These are phyloP conservation scores for Dinothrombium tinctorium DNA, from an alignment of 1,140 invertebrate genomes.

Conservation along the genomic window DNA sequence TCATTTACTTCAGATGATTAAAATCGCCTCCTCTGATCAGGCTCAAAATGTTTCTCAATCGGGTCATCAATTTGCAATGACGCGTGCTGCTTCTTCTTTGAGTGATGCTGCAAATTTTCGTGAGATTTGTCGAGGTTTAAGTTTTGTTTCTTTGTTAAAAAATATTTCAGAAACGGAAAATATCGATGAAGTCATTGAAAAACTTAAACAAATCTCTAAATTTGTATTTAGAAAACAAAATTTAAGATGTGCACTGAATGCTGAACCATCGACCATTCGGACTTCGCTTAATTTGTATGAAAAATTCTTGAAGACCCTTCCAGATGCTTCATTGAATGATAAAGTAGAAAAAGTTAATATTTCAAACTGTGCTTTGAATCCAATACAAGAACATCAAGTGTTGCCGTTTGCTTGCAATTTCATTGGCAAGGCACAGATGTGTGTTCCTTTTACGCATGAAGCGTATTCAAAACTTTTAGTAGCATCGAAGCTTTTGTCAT, in stretches of 20 bases:
- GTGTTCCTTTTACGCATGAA: conserved; percentile 46
- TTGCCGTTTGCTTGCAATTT: conserved; percentile 70
- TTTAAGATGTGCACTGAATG: conserved; percentile 22
- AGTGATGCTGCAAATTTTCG: conserved; percentile 35
- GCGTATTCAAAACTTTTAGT: conserved; percentile 51
- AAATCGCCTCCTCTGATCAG: conserved; percentile 47
- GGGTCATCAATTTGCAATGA: conserved; percentile 69
- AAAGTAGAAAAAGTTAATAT: too few relatives aligned
- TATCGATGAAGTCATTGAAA: conserved; percentile 32
- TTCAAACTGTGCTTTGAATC: conserved; percentile 3
- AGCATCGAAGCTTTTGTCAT: conserved; percentile 43
- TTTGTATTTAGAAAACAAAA: conserved; percentile 17
- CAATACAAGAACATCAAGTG: conserved; percentile 36
- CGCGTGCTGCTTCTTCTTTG: conserved; percentile 40
- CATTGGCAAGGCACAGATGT: conserved; percentile 46
- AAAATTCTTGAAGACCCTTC: conserved; percentile 16
- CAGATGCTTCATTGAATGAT: background rate
- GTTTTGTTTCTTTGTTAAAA: conserved; percentile 49
- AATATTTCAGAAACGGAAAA: conserved; percentile 36
- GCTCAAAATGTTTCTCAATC: conserved; percentile 49
- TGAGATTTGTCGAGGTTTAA: conserved; percentile 48
- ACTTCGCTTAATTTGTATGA: conserved; percentile 25
- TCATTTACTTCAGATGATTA: conserved; percentile 52
- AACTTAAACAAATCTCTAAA: conserved; percentile 36
- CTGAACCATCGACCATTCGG: conserved; percentile 19